Conservation (phyloP, 1,140 invertebrate species). For the Pseudoatta argentina region DNA sequence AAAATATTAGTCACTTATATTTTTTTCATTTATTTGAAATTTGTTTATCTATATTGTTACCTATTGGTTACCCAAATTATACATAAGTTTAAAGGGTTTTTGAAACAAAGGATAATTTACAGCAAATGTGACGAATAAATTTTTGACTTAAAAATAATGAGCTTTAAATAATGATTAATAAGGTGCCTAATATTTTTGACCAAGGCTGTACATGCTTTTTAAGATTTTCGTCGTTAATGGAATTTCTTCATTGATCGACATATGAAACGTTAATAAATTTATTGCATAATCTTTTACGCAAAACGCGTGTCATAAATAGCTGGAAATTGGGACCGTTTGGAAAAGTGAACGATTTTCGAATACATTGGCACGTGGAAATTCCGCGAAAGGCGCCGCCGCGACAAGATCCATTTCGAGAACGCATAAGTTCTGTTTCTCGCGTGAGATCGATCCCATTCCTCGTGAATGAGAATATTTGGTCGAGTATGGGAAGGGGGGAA, state of each 20-base stretch:
- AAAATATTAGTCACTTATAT: no score
- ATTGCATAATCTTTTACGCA: constrained; percentile 15
- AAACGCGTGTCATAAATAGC: constrained; percentile 24
- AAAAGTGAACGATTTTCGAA: constrained; percentile 6
- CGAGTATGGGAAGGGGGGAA: not conserved
- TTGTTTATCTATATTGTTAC: no score
- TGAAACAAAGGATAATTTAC: no score
- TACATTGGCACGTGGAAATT: constrained; percentile 34
- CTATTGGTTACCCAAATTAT: no score
- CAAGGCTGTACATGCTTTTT: no score
- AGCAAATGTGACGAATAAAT: no score
- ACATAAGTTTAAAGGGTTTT: no score
- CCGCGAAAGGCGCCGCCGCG: not conserved
- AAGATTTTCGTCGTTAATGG: not conserved
- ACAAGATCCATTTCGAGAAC: constrained; percentile 23
- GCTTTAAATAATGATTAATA: no score
- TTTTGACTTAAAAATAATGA: no score
- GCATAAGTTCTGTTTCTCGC: constrained; percentile 48
- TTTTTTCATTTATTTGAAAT: no score
- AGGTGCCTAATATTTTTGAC: no score
- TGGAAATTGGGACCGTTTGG: not conserved
- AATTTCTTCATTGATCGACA: constrained; percentile 1
- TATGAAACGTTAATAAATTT: constrained; percentile 4
- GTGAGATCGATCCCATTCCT: constrained; percentile 53
- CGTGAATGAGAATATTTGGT: constrained; percentile 56